These are phyloP conservation scores for Microctenopoma lineatum DNA, from an alignment of 2,797 vertebrate genomes.

Conservation along the genomic window DNA sequence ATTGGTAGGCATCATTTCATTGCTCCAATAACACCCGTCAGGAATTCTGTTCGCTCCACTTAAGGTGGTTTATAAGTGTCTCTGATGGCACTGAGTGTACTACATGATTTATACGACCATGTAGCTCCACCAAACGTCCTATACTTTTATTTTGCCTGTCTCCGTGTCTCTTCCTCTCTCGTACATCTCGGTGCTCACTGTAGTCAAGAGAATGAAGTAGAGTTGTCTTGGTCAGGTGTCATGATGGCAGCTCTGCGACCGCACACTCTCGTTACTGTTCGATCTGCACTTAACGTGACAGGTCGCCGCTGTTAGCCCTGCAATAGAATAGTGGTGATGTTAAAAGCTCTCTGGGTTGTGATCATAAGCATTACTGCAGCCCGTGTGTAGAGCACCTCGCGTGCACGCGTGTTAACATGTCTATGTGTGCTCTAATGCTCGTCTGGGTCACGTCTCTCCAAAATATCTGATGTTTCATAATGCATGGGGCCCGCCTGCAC, in stretches of 20 bases:
- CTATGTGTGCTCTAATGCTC: conserved; percentile 13
- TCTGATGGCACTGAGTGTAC: background rate
- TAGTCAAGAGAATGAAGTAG: conserved; percentile 10
- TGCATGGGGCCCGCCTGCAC: conserved; percentile 16
- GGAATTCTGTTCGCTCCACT: background rate
- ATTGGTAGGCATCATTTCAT: background rate
- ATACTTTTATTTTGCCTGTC: background rate
- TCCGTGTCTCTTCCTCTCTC: background rate
- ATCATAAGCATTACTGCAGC: conserved; percentile 44
- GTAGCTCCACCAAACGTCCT: background rate
- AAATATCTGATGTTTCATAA: conserved; percentile 44
- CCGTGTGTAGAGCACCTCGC: background rate
- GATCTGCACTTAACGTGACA: conserved; percentile 9
- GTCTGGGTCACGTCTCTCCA: background rate
- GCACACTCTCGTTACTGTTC: conserved; percentile 13
- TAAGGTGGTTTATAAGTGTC: background rate
- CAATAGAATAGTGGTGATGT: conserved; percentile 16
- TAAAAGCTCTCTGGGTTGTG: conserved; percentile 21
- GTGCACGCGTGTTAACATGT: background rate
- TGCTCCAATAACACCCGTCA: background rate
- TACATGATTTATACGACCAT: background rate
- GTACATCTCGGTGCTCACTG: conserved; percentile 7
- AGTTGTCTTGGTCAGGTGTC: conserved; percentile 13
- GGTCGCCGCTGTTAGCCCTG: conserved; percentile 2
- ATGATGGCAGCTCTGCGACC: conserved; percentile 15